phyloP scores from a whole-genome alignment of 2,888 invertebrate species.

The Falcaria lacertinaria region DNA sequence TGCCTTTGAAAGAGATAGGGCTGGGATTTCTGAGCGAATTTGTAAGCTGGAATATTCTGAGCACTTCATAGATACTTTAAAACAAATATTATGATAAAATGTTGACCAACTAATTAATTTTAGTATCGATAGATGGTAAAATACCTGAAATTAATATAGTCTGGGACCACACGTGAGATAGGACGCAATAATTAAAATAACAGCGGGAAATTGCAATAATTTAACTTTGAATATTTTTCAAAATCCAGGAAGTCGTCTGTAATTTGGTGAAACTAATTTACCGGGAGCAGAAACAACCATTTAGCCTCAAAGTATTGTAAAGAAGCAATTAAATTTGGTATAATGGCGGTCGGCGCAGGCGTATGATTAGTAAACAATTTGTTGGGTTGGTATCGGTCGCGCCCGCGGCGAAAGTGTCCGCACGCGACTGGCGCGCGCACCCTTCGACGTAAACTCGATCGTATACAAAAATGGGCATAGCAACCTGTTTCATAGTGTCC shows the following conservation, averaged over 20 bases:
- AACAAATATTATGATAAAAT: too few relatives aligned
- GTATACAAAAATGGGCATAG: too few relatives aligned
- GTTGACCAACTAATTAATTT: too few relatives aligned
- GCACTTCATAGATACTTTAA: too few relatives aligned
- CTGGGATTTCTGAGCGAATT: background rate
- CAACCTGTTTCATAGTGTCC: too few relatives aligned
- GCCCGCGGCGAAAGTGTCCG: conserved; percentile 42
- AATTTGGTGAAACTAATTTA: conserved; percentile 22
- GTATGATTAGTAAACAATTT: conserved; percentile 63
- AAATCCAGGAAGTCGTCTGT: conserved; percentile 18
- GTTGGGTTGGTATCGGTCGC: conserved; percentile 44
- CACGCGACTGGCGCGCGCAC: conserved; percentile 48
- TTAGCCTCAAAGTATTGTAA: conserved; percentile 57
- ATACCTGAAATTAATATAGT: background rate
- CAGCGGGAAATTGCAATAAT: conserved; percentile 7
- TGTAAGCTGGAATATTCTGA: too few relatives aligned
- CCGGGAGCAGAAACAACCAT: conserved; percentile 37
- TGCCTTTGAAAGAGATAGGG: background rate
- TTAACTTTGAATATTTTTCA: background rate
- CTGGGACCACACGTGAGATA: background rate
- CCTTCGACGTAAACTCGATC: background rate
- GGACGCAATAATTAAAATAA: background rate
- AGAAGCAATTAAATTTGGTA: conserved; percentile 56
- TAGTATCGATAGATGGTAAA: too few relatives aligned
- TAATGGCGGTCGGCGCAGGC: conserved; percentile 49